Conservation (phyloP, 2,113 vertebrate genomes). For the Oryzias javanicus region DNA sequence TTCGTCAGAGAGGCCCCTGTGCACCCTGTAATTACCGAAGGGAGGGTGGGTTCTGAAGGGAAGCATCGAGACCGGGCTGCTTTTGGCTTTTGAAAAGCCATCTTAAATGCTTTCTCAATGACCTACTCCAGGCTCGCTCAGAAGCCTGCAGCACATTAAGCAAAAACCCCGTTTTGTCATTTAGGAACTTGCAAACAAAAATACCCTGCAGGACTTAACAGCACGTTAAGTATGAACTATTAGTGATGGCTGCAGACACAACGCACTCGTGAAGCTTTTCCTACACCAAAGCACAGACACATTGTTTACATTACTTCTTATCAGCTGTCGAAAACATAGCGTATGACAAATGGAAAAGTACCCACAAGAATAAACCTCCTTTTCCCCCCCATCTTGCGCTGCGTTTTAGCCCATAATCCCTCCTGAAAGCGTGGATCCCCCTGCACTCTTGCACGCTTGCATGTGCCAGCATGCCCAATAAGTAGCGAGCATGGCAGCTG, state of each 20-base stretch:
- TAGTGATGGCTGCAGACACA: background rate
- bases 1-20: conserved; percentile 80
- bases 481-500: conserved; percentile 67
- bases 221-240: background rate
- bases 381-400: conserved; percentile 25
- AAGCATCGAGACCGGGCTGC: conserved; percentile 55
- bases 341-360: conserved; percentile 40
- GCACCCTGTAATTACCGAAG: conserved; percentile 78
- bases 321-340: conserved; percentile 21
- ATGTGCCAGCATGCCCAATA: conserved; percentile 69
- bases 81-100: conserved; percentile 64
- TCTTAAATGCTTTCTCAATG: conserved; percentile 62
- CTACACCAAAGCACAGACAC: conserved; percentile 13
- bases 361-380: conserved; percentile 43
- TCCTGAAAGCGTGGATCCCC: conserved; percentile 67
- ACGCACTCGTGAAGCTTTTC: conserved; percentile 4
- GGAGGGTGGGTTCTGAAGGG: conserved; percentile 66
- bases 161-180: conserved; percentile 38
- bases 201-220: background rate
- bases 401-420: conserved; percentile 62
- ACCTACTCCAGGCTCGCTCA: conserved; percentile 44
- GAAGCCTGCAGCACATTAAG: conserved; percentile 48
- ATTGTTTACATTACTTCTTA: conserved; percentile 16
- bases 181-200: conserved; percentile 22
- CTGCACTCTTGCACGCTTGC: conserved; percentile 21